Evolutionary conservation across 2,797 vertebrate genomes (phyloP).

Genomic region (Artibeus lituratus): DNA sequence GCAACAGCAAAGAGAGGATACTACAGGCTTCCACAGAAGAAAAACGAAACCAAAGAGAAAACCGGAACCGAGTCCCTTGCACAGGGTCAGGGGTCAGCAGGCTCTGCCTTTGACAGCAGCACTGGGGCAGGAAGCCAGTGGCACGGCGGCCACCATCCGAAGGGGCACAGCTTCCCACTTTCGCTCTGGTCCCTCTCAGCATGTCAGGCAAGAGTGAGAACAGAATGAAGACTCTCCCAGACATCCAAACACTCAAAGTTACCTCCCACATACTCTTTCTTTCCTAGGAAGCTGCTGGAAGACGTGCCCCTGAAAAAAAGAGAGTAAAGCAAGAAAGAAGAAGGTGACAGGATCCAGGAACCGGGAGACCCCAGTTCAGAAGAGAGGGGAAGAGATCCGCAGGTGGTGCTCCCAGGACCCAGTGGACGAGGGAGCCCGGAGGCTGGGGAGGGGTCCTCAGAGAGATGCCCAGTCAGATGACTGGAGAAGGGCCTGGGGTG

Average conservation of each 20-base stretch:
- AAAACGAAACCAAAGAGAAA: not conserved
- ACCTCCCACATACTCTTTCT: not conserved
- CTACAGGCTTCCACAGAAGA: not conserved
- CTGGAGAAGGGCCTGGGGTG: not conserved
- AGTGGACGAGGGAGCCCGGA: not conserved
- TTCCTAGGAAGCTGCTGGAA: not conserved
- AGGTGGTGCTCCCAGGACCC: not conserved
- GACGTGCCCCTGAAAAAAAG: not conserved
- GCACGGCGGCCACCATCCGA: accelerated
- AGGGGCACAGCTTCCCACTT: not conserved
- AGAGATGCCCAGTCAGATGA: not conserved
- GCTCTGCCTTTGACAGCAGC: not conserved
- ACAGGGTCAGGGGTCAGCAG: not conserved
- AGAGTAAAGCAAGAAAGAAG: not conserved
- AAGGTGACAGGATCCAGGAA: not conserved
- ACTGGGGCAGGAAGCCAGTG: not conserved
- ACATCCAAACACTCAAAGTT: not conserved
- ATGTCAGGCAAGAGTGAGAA: not conserved
- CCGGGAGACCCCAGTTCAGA: not conserved
- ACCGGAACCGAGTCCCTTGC: not conserved
- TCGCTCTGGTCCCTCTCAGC: not conserved
- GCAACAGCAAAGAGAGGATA: not conserved
- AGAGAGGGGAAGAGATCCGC: not conserved
- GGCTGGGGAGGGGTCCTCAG: not conserved
- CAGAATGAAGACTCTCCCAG: not conserved